phyloP scores from a whole-genome alignment of 1,140 invertebrate genomes.

The Rhynchophorus ferrugineus region DNA sequence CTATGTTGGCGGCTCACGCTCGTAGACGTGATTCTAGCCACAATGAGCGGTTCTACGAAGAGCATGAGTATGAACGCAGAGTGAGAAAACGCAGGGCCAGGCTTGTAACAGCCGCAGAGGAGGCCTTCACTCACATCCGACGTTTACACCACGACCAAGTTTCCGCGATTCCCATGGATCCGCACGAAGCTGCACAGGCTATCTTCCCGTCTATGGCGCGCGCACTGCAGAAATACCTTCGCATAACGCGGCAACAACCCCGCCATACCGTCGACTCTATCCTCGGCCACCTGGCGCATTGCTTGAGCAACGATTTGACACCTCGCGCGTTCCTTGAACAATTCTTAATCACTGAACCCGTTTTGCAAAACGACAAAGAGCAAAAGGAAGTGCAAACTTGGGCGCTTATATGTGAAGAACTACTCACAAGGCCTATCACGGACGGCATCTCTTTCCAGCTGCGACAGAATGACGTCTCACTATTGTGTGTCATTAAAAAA shows the following conservation, averaged over 20 bases:
- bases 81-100: conserved; percentile 85
- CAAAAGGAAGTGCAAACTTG: conserved; percentile 73
- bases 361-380: conserved; percentile 74
- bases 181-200: conserved; percentile 91
- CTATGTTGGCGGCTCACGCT: conserved; percentile 62
- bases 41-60: conserved; percentile 95
- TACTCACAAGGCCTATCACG: conserved; percentile 75
- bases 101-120: conserved; percentile 87
- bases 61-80: conserved; percentile 91
- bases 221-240: conserved; percentile 91
- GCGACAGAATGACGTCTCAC: conserved; percentile 85
- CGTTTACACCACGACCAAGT: conserved; percentile 59
- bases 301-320: conserved; percentile 87
- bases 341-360: conserved; percentile 70
- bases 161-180: conserved; percentile 72
- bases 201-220: conserved; percentile 94
- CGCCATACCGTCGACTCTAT: conserved; percentile 91
- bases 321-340: conserved; percentile 88
- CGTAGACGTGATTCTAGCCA: conserved; percentile 76
- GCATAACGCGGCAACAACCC: conserved; percentile 91
- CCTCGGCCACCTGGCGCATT: conserved; percentile 74
- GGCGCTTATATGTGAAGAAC: conserved; percentile 86
- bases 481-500: conserved; percentile 76
- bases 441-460: conserved; percentile 84
- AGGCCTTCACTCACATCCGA: conserved; percentile 95